Conservation (phyloP, 2,888 invertebrate genomes). For the Drosophila meridionalis region DNA sequence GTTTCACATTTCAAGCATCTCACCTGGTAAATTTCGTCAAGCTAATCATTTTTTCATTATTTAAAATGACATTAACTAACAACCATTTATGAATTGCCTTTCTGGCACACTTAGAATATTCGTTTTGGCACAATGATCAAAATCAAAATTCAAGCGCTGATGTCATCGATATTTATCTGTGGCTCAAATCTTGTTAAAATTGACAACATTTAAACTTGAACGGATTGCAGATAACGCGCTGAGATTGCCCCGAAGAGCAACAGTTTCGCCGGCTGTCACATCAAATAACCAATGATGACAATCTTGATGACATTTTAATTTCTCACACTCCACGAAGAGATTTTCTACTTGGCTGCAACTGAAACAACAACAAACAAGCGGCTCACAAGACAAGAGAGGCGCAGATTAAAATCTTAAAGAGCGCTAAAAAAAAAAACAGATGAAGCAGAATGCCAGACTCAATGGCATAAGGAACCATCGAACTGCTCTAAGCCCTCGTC, state of each 20-base stretch:
- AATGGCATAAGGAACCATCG: constrained; percentile 37
- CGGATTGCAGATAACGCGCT: constrained; percentile 46
- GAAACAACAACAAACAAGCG: constrained; percentile 48
- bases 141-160: constrained; percentile 47
- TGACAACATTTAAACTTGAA: constrained; percentile 80
- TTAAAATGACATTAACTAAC: not conserved
- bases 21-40: not conserved
- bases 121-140: not conserved
- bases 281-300: constrained; percentile 75
- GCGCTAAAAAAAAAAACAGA: constrained; percentile 60
- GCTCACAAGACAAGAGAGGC: constrained; percentile 49
- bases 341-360: constrained; percentile 76
- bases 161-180: constrained; percentile 71
- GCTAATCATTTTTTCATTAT: not conserved
- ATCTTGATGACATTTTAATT: constrained; percentile 84
- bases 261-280: constrained; percentile 71
- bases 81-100: not conserved
- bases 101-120: constrained; percentile 36
- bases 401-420: constrained; percentile 78
- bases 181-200: constrained; percentile 80
- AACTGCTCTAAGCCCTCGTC: constrained; percentile 44
- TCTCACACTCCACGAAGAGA: constrained; percentile 66
- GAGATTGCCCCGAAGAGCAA: constrained; percentile 27
- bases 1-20: constrained; percentile 1
- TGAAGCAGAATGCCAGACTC: constrained; percentile 16